Conservation (phyloP, 2,797 vertebrate genomes). For the Halcyon badia region DNA sequence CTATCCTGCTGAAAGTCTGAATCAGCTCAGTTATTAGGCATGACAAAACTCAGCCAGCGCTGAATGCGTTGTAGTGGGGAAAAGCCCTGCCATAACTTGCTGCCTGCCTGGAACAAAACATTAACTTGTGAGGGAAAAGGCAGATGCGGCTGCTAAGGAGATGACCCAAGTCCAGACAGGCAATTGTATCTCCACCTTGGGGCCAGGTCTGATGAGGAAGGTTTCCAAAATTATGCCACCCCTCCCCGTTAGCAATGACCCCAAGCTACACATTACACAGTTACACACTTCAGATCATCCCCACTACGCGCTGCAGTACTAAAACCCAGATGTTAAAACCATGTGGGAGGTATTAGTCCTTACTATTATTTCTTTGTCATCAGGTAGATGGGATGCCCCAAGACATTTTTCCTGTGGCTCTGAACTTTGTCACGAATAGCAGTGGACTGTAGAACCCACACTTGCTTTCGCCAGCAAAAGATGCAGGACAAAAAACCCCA, state of each 20-base stretch:
- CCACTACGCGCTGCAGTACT: neutral
- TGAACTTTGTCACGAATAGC: neutral
- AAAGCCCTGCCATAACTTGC: neutral
- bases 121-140: neutral
- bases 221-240: neutral
- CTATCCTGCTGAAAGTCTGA: neutral
- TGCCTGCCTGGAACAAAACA: neutral
- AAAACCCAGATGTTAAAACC: neutral
- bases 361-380: neutral
- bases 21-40: neutral
- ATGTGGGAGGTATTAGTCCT: neutral
- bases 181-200: neutral
- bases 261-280: neutral
- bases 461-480: neutral
- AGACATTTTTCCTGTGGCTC: neutral
- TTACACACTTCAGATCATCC: neutral
- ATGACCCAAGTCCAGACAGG: neutral
- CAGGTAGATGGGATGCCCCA: neutral
- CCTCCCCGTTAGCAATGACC: neutral
- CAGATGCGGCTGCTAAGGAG: neutral
- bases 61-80: fast-evolving
- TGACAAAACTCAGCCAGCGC: neutral
- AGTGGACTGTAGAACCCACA: neutral
- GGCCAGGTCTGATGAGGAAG: neutral
- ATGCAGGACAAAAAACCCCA: fast-evolving